Conservation (phyloP, 2,113 vertebrate genomes). For the Lathamus discolor region DNA sequence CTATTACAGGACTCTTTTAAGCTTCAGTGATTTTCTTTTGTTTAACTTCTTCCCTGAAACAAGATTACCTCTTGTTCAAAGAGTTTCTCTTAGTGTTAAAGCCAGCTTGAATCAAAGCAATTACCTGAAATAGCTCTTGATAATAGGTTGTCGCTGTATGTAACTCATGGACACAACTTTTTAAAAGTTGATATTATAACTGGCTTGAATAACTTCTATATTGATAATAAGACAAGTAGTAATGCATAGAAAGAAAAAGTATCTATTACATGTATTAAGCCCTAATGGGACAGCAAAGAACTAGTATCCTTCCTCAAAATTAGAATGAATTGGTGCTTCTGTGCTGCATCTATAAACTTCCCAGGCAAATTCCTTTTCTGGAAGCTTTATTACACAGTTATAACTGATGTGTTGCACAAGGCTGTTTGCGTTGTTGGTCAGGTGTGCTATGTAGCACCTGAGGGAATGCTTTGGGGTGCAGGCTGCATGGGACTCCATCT, state of each 20-base stretch:
- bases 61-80: conserved; percentile 16
- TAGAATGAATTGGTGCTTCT: background rate
- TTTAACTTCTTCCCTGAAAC: conserved; percentile 30
- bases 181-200: background rate
- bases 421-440: background rate
- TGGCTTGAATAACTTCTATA: background rate
- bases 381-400: background rate
- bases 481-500: background rate
- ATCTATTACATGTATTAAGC: background rate
- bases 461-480: background rate
- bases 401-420: background rate
- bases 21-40: conserved; percentile 30
- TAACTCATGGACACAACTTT: background rate
- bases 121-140: background rate
- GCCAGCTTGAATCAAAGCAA: conserved; percentile 5
- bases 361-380: background rate
- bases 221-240: background rate
- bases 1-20: background rate
- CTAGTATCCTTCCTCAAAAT: background rate
- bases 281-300: background rate
- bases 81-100: background rate
- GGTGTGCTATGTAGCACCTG: background rate
- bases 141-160: background rate
- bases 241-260: background rate
- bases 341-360: background rate